Evolutionary conservation across 2,888 invertebrate genomes (phyloP), one percentile per base, ranked within the genome.

Genomic region (Limenitis camilla): DNA sequence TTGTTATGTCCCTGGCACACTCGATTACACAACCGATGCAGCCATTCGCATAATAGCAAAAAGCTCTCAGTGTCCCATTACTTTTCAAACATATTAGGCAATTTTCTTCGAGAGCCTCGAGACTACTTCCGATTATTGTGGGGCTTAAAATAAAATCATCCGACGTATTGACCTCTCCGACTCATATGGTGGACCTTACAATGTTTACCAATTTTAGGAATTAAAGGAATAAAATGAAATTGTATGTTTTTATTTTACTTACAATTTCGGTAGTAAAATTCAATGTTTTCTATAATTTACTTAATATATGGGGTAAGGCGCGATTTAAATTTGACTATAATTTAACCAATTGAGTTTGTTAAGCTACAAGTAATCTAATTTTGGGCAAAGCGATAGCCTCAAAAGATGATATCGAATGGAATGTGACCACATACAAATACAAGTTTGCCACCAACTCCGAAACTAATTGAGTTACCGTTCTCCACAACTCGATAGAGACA

Each of bases 31-130:
- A 63, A 61, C 65, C 74, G 74, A 74, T 73, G 71, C 70, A 68
- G 58, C 61, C 67, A 67, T 76, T 72, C 68, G 65, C 67, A 68
- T 74, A 76, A 77, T 71, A 70, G 69, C 60, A 63, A 60, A 71
- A 73, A 71, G 69, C 70, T 71, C 67, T 71, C 64, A 63, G 61
- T 56, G 62, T 60, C 49, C 50, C 59, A 57, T 63, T 64, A 66
- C 66, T 63, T 66, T 66, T 63, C 64, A 61, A 65, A 67, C 61
- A 59, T 62, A 64, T 65, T 60, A 58, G 56, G 60, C 60, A 59
- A 61, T 61, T 61, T 55, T 60, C 51, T 54, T 59, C 41, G 46
- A 61, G 61, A 51, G 49, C 51, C 45, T 55, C 53, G 40, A 55
- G 47, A 51, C 30, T 51, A 40, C 52, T 57, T 52, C 40, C 33